Conservation (phyloP, 2,888 invertebrate genomes). For the Folsomia manolachei region DNA sequence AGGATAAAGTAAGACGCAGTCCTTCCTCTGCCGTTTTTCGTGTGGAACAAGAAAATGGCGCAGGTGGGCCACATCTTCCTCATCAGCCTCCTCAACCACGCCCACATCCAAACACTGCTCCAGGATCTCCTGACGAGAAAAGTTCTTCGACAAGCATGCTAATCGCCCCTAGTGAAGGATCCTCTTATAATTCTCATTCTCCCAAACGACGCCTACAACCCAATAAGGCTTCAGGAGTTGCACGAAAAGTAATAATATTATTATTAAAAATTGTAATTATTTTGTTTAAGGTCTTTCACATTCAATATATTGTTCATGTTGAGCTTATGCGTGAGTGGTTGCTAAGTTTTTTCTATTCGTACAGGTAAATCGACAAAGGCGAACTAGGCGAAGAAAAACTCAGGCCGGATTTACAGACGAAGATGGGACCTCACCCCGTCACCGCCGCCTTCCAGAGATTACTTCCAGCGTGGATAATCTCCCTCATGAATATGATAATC, state of each 20-base stretch:
- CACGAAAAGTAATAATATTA: slow-evolving; percentile 4
- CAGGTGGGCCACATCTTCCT: too few species aligned
- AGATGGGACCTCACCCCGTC: neutral
- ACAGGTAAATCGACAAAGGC: neutral
- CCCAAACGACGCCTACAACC: neutral
- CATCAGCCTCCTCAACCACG: too few species aligned
- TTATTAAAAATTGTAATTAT: neutral
- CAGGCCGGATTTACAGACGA: neutral
- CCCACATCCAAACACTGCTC: neutral
- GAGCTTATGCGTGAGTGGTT: too few species aligned
- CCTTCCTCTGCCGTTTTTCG: neutral
- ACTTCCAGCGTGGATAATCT: neutral
- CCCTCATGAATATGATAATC: neutral
- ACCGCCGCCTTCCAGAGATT: neutral
- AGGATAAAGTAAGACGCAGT: neutral
- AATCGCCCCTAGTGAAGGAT: neutral
- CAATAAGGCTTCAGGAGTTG: neutral
- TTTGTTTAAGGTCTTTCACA: neutral
- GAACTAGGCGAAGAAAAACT: neutral
- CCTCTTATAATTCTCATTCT: slow-evolving; percentile 5
- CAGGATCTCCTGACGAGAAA: slow-evolving; percentile 1
- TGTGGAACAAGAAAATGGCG: neutral
- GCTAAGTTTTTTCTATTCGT: neutral
- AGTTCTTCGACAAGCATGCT: neutral
- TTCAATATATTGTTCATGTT: neutral